These are phyloP conservation scores for Nycticebus coucang DNA, from an alignment of 2,113 vertebrate genomes.

Conservation along the genomic window DNA sequence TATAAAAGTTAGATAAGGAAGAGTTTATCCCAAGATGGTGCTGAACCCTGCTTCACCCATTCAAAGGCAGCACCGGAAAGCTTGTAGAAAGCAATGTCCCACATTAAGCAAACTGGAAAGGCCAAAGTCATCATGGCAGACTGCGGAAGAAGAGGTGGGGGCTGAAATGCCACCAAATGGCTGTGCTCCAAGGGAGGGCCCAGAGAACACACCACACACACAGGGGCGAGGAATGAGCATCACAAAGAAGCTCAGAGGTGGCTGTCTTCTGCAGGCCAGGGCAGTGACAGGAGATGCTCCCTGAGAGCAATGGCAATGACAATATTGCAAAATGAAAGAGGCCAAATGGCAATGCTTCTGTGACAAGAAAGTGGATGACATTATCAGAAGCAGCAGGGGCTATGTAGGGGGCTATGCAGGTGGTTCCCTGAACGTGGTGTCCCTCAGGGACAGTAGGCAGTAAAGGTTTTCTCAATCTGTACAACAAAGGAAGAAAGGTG, in stretches of 20 bases:
- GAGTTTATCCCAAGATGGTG: not conserved
- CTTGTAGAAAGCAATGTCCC: not conserved
- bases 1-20: not conserved
- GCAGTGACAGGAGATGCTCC: not conserved
- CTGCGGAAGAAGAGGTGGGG: not conserved
- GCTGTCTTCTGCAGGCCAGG: not conserved
- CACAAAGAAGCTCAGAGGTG: not conserved
- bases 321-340: not conserved
- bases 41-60: not conserved
- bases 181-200: not conserved
- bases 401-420: not conserved
- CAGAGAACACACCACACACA: not conserved
- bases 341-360: not conserved
- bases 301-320: not conserved
- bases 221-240: not conserved
- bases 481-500: not conserved
- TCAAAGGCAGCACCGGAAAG: not conserved
- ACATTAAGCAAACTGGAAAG: not conserved
- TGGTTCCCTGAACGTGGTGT: not conserved
- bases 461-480: not conserved
- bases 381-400: not conserved
- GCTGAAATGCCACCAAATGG: not conserved
- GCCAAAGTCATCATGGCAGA: not conserved
- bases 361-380: not conserved
- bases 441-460: not conserved